These are phyloP conservation scores for Protaetia brevitarsis DNA, from an alignment of 1,140 invertebrate species.

Conservation along the genomic window DNA sequence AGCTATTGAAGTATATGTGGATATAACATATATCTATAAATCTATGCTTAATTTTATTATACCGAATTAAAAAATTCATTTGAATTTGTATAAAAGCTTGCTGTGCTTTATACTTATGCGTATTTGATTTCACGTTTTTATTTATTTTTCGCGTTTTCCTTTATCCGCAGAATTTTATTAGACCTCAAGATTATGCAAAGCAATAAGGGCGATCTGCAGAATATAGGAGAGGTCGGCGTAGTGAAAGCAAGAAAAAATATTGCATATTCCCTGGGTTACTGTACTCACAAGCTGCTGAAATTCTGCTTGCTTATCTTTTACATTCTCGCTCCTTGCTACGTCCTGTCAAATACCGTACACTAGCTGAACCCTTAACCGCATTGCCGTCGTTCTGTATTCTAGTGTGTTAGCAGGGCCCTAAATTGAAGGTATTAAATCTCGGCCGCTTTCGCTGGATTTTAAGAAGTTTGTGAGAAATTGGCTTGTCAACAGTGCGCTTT, in stretches of 20 bases:
- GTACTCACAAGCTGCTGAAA: background rate
- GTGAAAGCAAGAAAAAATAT: background rate
- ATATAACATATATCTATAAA: background rate
- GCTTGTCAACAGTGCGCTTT: slow-evolving; percentile 29
- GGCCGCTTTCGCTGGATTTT: slow-evolving; percentile 27
- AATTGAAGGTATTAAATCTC: slow-evolving; percentile 35
- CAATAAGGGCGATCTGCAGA: background rate
- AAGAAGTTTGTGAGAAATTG: slow-evolving; percentile 32
- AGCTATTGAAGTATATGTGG: background rate
- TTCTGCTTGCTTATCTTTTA: slow-evolving; percentile 11
- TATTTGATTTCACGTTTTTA: too few species aligned
- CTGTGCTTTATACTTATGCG: too few species aligned
- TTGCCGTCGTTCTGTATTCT: background rate
- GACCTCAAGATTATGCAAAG: too few species aligned
- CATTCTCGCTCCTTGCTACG: background rate
- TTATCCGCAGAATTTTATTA: too few species aligned
- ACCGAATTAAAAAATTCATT: too few species aligned
- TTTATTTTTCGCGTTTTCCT: too few species aligned
- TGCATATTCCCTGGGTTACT: background rate
- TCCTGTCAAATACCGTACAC: slow-evolving; percentile 6
- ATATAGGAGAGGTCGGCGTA: too few species aligned
- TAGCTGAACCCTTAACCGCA: too few species aligned
- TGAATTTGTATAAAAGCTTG: too few species aligned
- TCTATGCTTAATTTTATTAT: too few species aligned
- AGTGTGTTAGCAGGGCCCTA: slow-evolving; percentile 28